Base-by-base conservation (phyloP, 2,888 invertebrate species). In the Caenorhabditis sp. region DNA sequence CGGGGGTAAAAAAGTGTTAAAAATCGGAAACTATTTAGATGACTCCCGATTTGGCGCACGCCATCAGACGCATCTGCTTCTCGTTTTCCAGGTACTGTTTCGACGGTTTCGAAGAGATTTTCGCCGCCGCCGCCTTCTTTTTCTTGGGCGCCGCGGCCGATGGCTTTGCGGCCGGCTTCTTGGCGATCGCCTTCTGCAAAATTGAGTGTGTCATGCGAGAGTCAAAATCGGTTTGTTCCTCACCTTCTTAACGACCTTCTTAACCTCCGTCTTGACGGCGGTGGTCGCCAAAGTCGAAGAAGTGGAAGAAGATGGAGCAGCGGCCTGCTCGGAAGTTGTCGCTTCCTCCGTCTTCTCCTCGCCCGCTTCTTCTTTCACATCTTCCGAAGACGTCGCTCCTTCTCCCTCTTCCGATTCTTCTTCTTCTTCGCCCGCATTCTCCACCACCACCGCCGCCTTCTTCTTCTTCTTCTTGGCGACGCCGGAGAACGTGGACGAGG, bases 41-140 rank as follows among this genome's bases (percentile, higher is more conserved):
- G n/a, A 56, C 15, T 13, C 15, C 43, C 53, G 78, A 66, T 26
- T 79, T 81, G 37, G 81, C 83, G 45, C 80, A 80, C 2, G 81
- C 83, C 56, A 83, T 66, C n/a, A 83, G 70, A 27, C 68, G 68
- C 68, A 68, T 68, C 35, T 68, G 68, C 22, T 68, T 68, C 52
- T 68, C 68, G 48, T 68, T 68, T 15, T 68, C 68, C 59, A 68
- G 24, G 45, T 68, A 68, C 17, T 68, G 68, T 26, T 68, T 68
- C 8, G 68, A 59, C 35, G 68, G 68, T 26, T 68, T 68, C n/a
- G 68, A 17, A 1, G 68, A 68, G 13, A 68, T 41, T 43, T 68
- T 68, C 27, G 46, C 20, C 17, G 17, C 24, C 3, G 30, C 15
- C 45, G 68, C 24, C 41, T 68, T 68, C 59, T 68, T 68, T 45